phyloP scores from a whole-genome alignment of 2,113 vertebrate genomes.

The Dipodomys stephensi region DNA sequence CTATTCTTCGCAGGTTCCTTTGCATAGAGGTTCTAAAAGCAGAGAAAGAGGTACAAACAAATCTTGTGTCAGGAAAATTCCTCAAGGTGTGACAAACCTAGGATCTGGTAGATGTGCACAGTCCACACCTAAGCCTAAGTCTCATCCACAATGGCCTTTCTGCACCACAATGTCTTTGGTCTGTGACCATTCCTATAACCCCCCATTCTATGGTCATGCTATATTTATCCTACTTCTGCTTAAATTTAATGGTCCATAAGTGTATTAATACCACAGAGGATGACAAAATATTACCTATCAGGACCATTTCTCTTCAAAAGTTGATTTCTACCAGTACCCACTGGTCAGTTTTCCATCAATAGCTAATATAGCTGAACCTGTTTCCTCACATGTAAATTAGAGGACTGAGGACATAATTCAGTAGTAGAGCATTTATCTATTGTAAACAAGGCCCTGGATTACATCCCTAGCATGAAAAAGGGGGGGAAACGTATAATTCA shows the following conservation, averaged over 20 bases:
- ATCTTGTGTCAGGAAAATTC: not conserved
- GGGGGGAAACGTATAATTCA: no score
- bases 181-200: not conserved
- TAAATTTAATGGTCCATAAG: not conserved
- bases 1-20: not conserved
- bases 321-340: not conserved
- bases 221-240: not conserved
- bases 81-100: not conserved
- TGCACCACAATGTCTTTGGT: not conserved
- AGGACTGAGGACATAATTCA: no score
- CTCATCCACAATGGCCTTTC: not conserved
- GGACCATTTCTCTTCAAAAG: not conserved
- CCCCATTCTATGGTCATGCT: not conserved
- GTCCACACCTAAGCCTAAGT: not conserved
- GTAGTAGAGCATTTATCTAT: no score
- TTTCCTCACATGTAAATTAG: not conserved
- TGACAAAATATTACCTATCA: not conserved
- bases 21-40: not conserved
- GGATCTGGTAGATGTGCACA: not conserved
- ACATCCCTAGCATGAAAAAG: no score
- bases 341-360: no score
- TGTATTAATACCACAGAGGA: not conserved
- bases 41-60: not conserved
- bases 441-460: no score
- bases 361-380: no score